Evolutionary conservation across 2,797 vertebrate species (phyloP), one percentile per base, ranked within the genome.

Genomic region (Gadopsis bispinosus): DNA sequence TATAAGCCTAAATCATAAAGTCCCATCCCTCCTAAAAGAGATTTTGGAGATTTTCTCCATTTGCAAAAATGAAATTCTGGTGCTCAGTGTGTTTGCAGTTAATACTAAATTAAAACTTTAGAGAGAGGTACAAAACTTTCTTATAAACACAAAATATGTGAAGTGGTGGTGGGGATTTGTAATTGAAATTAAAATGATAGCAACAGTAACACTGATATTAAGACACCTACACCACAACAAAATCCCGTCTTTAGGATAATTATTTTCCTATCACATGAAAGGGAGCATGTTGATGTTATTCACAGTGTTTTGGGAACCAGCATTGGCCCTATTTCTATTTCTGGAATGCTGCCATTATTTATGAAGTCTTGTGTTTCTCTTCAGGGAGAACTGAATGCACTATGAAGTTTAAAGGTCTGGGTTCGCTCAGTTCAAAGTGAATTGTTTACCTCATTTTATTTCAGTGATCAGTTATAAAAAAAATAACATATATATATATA

Each of bases 261-360:
- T 61, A 55, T 59, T 76, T 81, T 53, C 16, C 56, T 11, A 26
- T 67, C 53, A 63, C 53, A 75, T 86, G 33, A 86, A 85, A 80
- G 53, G 19, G 55, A 80, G 65, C 37, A 69, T 67, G 75, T 84
- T 84, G 76, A 80, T 79, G 73, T 65, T 83, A 69, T 89, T 87
- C 51, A 50, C 37, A 6, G 6, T 77, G 78, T 83, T 86, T 80
- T 80, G 43, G 68, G 73, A 86, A 73, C 56, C 54, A 41, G 73
- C 69, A 83, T 69, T 76, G 74, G 73, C 62, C 77, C 47, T 70
- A 35, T 87, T 90, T 88, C 85, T 87, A 89, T 91, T 89, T 89
- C 71, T 87, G 85, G 87, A 83, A 79, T 72, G 29, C 69, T 73
- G 86, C 56, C 80, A 84, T 90, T 87, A 83, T 91, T 90, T 83